Conservation (phyloP, 2,797 vertebrate genomes). For the Halcyon badia region DNA sequence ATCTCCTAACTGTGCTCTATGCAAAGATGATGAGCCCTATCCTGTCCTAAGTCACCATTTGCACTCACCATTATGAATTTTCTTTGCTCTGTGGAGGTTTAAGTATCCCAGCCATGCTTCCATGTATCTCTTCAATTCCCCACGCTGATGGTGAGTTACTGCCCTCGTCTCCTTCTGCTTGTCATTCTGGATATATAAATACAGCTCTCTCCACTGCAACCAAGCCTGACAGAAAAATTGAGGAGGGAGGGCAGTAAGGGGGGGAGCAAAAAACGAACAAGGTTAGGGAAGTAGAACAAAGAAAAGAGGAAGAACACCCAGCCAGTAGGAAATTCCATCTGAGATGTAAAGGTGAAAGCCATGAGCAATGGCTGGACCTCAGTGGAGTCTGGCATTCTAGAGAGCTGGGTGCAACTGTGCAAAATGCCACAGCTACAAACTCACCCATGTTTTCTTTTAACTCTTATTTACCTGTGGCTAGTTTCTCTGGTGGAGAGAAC, state of each 20-base stretch:
- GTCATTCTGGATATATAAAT: slow-evolving; percentile 60
- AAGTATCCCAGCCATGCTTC: slow-evolving; percentile 81
- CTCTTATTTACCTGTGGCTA: not conserved
- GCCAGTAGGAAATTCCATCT: fast-evolving
- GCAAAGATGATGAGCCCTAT: not conserved
- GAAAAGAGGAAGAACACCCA: not conserved
- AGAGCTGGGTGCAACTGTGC: not conserved
- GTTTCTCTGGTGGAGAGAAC: not conserved
- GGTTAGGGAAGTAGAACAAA: not conserved
- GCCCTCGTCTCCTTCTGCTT: slow-evolving; percentile 79
- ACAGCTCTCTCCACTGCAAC: slow-evolving; percentile 84
- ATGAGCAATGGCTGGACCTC: not conserved
- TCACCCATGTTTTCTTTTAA: not conserved
- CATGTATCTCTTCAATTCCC: slow-evolving; percentile 76
- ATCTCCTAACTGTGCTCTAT: not conserved
- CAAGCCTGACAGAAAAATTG: slow-evolving; percentile 81
- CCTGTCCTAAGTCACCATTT: slow-evolving; percentile 34
- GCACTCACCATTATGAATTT: slow-evolving; percentile 68
- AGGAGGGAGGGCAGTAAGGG: not conserved
- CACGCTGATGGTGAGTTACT: slow-evolving; percentile 57
- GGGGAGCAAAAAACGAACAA: not conserved
- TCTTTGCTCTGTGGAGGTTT: slow-evolving; percentile 75
- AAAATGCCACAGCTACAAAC: not conserved
- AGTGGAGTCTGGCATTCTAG: not conserved
- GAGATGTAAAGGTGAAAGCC: not conserved